Base-by-base conservation (phyloP, 2,888 invertebrate genomes). In the Amaurobius ferox region DNA sequence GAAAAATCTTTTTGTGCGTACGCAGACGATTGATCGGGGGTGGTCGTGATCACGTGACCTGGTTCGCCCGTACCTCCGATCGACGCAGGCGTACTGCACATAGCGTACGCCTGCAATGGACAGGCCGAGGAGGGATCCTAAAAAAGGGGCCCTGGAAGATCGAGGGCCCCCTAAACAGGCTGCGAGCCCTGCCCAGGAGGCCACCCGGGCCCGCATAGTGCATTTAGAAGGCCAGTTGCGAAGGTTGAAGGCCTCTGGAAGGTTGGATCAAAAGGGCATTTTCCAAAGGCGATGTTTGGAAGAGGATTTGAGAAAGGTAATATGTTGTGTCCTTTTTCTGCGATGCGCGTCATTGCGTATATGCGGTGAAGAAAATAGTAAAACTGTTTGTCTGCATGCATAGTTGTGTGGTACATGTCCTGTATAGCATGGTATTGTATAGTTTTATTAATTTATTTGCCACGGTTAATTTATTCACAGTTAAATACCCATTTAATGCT, bases 281-380 rank as follows among this genome's bases (percentile, higher is more conserved):
- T 86, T 78, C 35, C 78, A 86, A 66, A 61, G 78, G 13, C 48
- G 73, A 1, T 86, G 85, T 44, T 19, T 86, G 9, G 85, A 86
- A 23, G 85, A 86, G 26, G 85, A 86, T n/a, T 19, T 86, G 3
- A 86, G 73, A 32, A 86, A 86, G 73, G 83, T 83, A 71, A 6
- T 11, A n/a, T 39, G n/a, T 0, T 29, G 11, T 7, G 0, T 28
- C 0, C 16, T 5, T 23, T 44, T 1, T 0, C 11, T 23, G 48
- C 3, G 5, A 48, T 39, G 39, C 39, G 39, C 39, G 16, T 40
- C 13, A 0, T 6, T n/a, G 9, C n/a, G 48, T n/a, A 16, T 35
- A 35, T 35, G 35, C 6, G 9, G 35, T n/a, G n/a, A n/a, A n/a
- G n/a, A n/a, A n/a, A n/a, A n/a, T n/a, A n/a, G n/a, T n/a, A n/a